A percentile compares a stretch with the other conserved stretches of the same genome.
Evolutionary conservation across 2,888 invertebrate genomes (phyloP).

Genomic region (Quadriops clusia): DNA sequence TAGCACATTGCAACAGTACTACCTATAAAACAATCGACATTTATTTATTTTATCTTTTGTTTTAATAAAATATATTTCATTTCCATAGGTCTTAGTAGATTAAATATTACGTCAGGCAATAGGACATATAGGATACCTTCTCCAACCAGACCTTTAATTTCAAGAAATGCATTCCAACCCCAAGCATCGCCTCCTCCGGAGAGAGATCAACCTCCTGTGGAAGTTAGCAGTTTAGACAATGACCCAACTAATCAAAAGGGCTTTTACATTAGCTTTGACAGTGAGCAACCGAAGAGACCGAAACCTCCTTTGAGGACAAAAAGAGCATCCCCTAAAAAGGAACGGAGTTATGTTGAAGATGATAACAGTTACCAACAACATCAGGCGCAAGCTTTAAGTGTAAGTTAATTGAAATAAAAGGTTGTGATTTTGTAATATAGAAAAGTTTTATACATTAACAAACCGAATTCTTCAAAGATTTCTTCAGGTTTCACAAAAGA

Average conservation of each 20-base stretch:
- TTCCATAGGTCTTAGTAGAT: slow-evolving; percentile 51
- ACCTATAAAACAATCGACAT: too few relatives aligned
- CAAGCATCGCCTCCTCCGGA: slow-evolving; percentile 36
- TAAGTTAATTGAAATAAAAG: too few relatives aligned
- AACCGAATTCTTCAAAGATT: too few relatives aligned
- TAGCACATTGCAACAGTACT: not conserved
- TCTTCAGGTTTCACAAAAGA: too few relatives aligned
- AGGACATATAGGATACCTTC: slow-evolving; percentile 83
- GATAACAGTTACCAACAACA: slow-evolving; percentile 12
- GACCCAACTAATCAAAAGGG: slow-evolving; percentile 55
- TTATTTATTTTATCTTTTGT: slow-evolving; percentile 3
- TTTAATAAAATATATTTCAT: slow-evolving; percentile 2
- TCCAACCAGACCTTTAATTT: slow-evolving; percentile 64
- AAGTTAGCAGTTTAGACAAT: slow-evolving; percentile 38
- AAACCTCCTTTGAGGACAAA: slow-evolving; percentile 76
- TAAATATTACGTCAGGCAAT: slow-evolving; percentile 79
- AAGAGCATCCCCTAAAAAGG: slow-evolving; percentile 64
- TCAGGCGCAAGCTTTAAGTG: too few relatives aligned
- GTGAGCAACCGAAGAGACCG: slow-evolving; percentile 75
- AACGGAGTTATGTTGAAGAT: slow-evolving; percentile 31
- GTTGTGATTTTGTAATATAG: too few relatives aligned
- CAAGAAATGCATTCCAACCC: slow-evolving; percentile 60
- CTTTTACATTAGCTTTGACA: slow-evolving; percentile 90
- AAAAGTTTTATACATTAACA: too few relatives aligned
- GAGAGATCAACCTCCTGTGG: slow-evolving; percentile 24